A percentile compares a stretch with the other conserved stretches of the same genome.
phyloP scores from a whole-genome alignment of 2,797 vertebrate species.

The Leptoclinus maculatus region DNA sequence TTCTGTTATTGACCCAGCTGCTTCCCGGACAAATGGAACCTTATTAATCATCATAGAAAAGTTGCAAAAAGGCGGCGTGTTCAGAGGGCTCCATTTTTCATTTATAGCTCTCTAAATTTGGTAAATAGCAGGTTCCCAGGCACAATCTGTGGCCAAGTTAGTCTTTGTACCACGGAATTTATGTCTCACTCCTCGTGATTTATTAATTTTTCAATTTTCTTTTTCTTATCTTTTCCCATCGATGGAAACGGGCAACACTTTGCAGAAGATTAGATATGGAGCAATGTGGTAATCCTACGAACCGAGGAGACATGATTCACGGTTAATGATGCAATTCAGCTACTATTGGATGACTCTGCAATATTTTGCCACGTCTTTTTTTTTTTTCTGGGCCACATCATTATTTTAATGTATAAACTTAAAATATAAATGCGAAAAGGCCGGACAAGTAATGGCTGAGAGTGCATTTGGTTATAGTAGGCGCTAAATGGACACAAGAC shows the following conservation, averaged over 20 bases:
- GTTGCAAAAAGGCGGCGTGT: conserved; percentile 45
- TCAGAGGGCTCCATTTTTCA: conserved; percentile 64
- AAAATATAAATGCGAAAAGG: conserved; percentile 16
- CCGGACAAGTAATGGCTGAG: background rate
- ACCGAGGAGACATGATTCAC: conserved; percentile 29
- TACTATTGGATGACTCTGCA: conserved; percentile 29
- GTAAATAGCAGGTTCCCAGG: conserved; percentile 57
- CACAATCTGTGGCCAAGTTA: conserved; percentile 50
- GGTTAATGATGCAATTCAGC: conserved; percentile 26
- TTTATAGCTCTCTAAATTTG: conserved; percentile 50
- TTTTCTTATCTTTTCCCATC: background rate
- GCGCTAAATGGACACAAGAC: background rate
- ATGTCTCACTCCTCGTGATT: conserved; percentile 47
- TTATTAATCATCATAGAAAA: conserved; percentile 77
- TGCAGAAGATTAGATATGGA: conserved; percentile 38
- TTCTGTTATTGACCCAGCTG: conserved; percentile 70
- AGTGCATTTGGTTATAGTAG: background rate
- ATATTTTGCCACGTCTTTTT: conserved; percentile 22
- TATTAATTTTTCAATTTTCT: conserved; percentile 33
- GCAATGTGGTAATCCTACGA: conserved; percentile 42
- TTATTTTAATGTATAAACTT: conserved; percentile 3
- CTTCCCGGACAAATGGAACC: conserved; percentile 69
- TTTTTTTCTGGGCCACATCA: conserved; percentile 14
- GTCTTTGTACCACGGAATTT: conserved; percentile 52
- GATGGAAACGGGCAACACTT: conserved; percentile 27